Evolutionary conservation across 2,797 vertebrate genomes (phyloP), one percentile per base, ranked within the genome.

Genomic region (Meriones psammophilus): DNA sequence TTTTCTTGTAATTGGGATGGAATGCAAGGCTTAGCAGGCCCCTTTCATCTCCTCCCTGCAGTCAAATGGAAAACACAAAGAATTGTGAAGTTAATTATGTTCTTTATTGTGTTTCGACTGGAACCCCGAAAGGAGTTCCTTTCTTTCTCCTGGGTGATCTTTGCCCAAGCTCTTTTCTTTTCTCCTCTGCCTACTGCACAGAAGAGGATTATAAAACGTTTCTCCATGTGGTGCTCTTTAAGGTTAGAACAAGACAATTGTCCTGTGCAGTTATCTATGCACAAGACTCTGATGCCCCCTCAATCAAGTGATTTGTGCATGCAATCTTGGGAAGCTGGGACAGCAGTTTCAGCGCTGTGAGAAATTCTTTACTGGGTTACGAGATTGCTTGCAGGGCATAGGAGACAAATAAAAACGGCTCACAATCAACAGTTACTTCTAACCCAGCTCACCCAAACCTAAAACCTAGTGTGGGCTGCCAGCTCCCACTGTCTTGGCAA

Each of bases 1-100:
- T 99, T 99, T 99, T 99, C 99, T 99, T 99, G 98, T 99, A 99
- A 99, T 99, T 99, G 99, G 99, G 99, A 98, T 99, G 99, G 99
- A 99, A 99, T 99, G 99, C 99, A 99, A 99, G 99, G 99, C 99
- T 99, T 99, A 99, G 99, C 98, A 99, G 99, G 98, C 99, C 99
- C 98, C 99, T 99, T 99, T 99, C 99, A 99, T 99, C 99, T 99
- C 99, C 99, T 98, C 99, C 99, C 99, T 99, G 99, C 99, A 99
- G 99, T 99, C 99, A 99, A 99, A 99, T 98, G 99, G 99, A 99
- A 99, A 99, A 99, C 99, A 99, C 99, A 99, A 99, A 99, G 99
- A 99, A 99, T 99, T 98, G 98, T 98, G 99, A 99, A 99, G 99
- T 99, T 99, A 99, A 99, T 99, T 99, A 99, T 99, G 99, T 99